Evolutionary conservation across 37 sponge, comb jelly and placozoan genomes (phyloP), one percentile per base, ranked within the genome.

Genomic region (Amphimedon queenslandica): DNA sequence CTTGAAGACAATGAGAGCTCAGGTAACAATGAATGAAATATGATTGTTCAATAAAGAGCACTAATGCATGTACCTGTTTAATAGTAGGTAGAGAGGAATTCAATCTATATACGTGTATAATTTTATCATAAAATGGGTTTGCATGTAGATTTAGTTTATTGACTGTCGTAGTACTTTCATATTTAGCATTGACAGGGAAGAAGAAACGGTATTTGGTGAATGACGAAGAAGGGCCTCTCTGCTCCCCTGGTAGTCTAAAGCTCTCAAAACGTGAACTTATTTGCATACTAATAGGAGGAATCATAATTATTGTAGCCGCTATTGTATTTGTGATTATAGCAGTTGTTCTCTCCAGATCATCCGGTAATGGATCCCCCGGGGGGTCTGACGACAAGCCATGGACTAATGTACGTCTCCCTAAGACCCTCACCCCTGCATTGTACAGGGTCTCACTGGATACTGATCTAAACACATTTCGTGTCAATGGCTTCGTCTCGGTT

Each of bases 341-440:
- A 3, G 55, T 80, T 23, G 78, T 71, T 33, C 23, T 23, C 24
- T 4, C 29, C 2, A 33, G 24, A 5, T 1, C 36, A 21, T 39
- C 42, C 36, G n/a, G 11, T 11, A 16, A 31, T 56, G 79, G 37
- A 3, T n/a, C n/a, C n/a, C 2, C 39, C 13, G 64, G 37, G 8
- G 64, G 23, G 3, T 24, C 47, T 10, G 57, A 13, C 3, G 43
- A 39, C 5, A 35, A 65, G 4, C 69, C 68, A 24, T 90, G 95
- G 95, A 13, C 38, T n/a, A 56, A 72, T 36, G 80, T 79, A 3
- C 91, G 95, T 21, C 64, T 94, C 31, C 91, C 91, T 33, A 13
- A 69, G 1, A 37, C 61, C 65, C 58, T 84, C n/a, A 28, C 38
- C 6, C 95, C 95, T 0, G 42, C 57, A 5, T 37, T 13, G 28